Evolutionary conservation across 2,113 vertebrate species (phyloP).

Genomic region (Crotalus viridis): DNA sequence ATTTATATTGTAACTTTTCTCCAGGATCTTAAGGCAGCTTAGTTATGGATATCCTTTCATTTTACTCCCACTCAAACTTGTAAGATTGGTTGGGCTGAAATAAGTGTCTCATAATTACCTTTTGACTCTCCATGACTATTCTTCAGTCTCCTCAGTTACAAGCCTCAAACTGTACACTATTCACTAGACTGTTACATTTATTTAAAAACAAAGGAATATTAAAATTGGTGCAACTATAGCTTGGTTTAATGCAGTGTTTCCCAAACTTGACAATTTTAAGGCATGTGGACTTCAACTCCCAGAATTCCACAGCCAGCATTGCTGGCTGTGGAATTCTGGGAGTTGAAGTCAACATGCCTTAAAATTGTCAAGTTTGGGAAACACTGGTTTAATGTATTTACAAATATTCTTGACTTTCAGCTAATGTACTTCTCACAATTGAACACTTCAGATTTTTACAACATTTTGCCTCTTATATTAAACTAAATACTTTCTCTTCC

Average conservation of each 20-base stretch:
- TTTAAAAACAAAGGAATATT: not conserved
- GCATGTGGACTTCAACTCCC: too few species aligned
- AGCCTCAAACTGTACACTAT: not conserved
- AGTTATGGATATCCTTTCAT: not conserved
- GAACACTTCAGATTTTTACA: not conserved
- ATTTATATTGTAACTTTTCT: not conserved
- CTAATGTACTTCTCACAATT: not conserved
- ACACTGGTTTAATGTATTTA: not conserved
- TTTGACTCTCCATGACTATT: not conserved
- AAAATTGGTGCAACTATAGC: not conserved
- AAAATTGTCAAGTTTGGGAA: too few species aligned
- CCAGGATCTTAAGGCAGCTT: not conserved
- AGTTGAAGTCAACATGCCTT: too few species aligned
- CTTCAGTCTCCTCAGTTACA: not conserved
- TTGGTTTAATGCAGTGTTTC: not conserved
- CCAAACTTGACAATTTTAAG: too few species aligned
- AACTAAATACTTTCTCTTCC: conserved; percentile 27
- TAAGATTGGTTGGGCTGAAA: not conserved
- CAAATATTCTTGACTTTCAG: not conserved
- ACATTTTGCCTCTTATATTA: not conserved
- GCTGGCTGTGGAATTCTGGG: too few species aligned
- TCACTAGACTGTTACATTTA: not conserved
- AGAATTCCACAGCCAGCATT: too few species aligned
- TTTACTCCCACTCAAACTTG: not conserved
- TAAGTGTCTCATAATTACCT: not conserved